A percentile compares a stretch with the other conserved stretches of the same genome.
Evolutionary conservation across 2,888 invertebrate genomes (phyloP).

Genomic region (Metellina segmentata): DNA sequence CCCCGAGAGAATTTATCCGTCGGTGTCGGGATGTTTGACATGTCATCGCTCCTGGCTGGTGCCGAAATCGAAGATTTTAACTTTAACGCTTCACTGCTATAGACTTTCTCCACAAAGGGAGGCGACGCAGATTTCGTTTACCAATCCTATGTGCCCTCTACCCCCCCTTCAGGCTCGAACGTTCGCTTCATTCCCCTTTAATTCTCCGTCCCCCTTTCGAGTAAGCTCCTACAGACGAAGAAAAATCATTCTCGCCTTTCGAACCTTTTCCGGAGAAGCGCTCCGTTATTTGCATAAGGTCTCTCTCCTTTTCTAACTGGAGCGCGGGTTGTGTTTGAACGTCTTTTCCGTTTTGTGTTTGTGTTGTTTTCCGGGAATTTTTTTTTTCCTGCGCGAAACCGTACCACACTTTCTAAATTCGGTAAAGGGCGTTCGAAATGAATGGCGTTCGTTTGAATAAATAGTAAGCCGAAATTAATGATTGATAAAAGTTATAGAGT

Average conservation of each 20-base stretch:
- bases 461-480: constrained; percentile 47
- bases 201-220: not conserved
- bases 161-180: constrained; percentile 25
- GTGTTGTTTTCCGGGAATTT: not conserved
- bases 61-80: constrained; percentile 76
- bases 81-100: constrained; percentile 71
- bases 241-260: not conserved
- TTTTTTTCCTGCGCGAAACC: constrained; percentile 28
- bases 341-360: too few species aligned
- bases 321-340: constrained; percentile 52
- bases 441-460: constrained; percentile 52
- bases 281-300: constrained; percentile 28
- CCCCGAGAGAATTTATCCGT: constrained; percentile 72
- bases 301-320: constrained; percentile 35
- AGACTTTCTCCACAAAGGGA: constrained; percentile 75
- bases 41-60: constrained; percentile 69
- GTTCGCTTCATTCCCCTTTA: constrained; percentile 16
- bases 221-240: not conserved
- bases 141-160: constrained; percentile 34
- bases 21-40: constrained; percentile 69
- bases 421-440: constrained; percentile 42
- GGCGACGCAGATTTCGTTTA: constrained; percentile 53
- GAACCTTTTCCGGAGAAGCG: not conserved
- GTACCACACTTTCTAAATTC: constrained; percentile 74
- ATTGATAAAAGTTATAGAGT: constrained; percentile 25